Conservation (phyloP, 2,797 vertebrate genomes). For the Enteromius viviparus region DNA sequence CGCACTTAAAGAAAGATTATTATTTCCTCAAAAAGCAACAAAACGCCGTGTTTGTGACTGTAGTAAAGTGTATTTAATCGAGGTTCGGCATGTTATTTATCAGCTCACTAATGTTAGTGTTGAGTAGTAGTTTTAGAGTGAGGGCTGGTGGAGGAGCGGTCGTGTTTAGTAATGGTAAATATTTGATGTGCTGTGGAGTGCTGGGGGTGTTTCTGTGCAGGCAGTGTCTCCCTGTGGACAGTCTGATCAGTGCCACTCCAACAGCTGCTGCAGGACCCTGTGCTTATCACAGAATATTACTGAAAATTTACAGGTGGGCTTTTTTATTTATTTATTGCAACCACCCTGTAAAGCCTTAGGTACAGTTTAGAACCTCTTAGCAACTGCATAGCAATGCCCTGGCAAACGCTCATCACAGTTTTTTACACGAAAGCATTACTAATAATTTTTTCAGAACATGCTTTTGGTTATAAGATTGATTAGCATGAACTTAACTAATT, state of each 20-base stretch:
- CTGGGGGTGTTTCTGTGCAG: conserved; percentile 57
- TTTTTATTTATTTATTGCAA: neutral
- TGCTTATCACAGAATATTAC: neutral
- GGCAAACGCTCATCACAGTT: neutral
- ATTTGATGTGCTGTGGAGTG: conserved; percentile 37
- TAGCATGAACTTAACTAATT: neutral
- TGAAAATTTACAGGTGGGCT: neutral
- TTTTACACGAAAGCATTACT: neutral
- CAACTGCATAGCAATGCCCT: neutral
- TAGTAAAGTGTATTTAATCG: neutral
- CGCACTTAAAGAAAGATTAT: neutral
- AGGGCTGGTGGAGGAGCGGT: conserved; percentile 33
- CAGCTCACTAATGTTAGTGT: neutral
- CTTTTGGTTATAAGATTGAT: neutral
- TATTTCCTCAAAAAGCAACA: neutral
- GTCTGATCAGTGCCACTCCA: conserved; percentile 57
- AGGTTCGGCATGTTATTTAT: conserved; percentile 6
- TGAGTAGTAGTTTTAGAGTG: conserved; percentile 13
- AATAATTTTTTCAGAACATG: neutral
- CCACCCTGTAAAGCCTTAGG: neutral
- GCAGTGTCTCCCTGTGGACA: conserved; percentile 66
- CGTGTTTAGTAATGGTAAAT: conserved; percentile 58
- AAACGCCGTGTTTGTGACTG: no score
- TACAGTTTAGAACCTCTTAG: neutral
- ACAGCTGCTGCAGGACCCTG: conserved; percentile 49